Evolutionary conservation across 2,797 vertebrate species (phyloP), one percentile per base, ranked within the genome.

Genomic region (Morus bassanus): DNA sequence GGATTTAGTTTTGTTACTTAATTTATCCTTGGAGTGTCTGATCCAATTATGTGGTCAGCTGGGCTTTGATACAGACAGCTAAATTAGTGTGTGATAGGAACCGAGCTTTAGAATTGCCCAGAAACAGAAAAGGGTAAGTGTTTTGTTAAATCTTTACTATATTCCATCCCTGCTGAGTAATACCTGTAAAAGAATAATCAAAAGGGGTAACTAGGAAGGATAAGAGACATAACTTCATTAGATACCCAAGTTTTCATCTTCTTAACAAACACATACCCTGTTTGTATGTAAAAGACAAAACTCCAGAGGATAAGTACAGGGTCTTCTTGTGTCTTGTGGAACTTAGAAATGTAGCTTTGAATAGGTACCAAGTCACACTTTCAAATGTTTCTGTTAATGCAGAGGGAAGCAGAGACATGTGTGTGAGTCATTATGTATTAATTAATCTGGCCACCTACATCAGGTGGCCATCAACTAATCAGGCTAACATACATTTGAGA

Each of bases 11-110:
- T 73, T 89, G 22, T 76, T 89, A 69, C 24, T 59, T 80, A 39
- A 87, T 91, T 73, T 74, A 48, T 72, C 27, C 30, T 91, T 88
- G n/a, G 53, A 86, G 21, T 84, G 39, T 77, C 69, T 89, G 37
- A 84, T 91, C 41, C 68, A 91, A 67, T 96, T 94, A 91, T 50
- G 39, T 31, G 74, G 51, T 91, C 56, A 85, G 21, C 21, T 91
- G 82, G 64, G 69, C 48, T 95, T 92, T 93, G 46, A 89, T 85
- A 78, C 5, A 89, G 88, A 79, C 43, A 70, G 18, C 46, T 85
- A 59, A 89, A 85, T 91, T 69, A 76, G 21, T 33, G 50, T 43
- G 63, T 43, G 30, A 65, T 92, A 63, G 72, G 59, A 87, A 70
- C 12, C 15, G 63, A 39, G 22, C 17, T 84, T 93, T 51, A 73